Evolutionary conservation across 2,888 invertebrate genomes (phyloP).

Genomic region (Drosophila mayaguana): DNA sequence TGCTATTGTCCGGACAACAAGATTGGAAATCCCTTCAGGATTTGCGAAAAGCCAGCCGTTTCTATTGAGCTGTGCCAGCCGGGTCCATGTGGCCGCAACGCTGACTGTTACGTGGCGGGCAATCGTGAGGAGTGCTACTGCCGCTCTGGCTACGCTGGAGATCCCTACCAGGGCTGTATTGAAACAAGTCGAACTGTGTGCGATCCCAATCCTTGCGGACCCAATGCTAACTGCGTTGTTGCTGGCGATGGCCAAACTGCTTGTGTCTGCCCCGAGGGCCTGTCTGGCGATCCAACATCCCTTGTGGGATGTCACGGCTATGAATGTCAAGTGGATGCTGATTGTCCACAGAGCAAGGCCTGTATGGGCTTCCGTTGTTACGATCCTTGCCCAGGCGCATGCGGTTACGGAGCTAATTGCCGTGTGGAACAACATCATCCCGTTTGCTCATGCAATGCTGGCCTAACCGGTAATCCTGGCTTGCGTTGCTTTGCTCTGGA

Average conservation of each 20-base stretch:
- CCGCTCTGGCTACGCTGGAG: conserved; percentile 90
- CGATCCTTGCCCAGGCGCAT: conserved; percentile 93
- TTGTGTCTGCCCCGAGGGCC: conserved; percentile 91
- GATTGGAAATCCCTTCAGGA: conserved; percentile 93
- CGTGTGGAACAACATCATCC: conserved; percentile 92
- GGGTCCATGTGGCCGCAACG: conserved; percentile 92
- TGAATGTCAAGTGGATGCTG: conserved; percentile 92
- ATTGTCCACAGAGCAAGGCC: conserved; percentile 90
- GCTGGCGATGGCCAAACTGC: conserved; percentile 89
- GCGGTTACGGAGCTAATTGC: conserved; percentile 91
- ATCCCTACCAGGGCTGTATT: conserved; percentile 92
- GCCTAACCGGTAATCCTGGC: conserved; percentile 91
- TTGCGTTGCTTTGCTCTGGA: conserved; percentile 89
- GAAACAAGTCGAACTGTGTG: conserved; percentile 90
- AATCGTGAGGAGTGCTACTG: conserved; percentile 95
- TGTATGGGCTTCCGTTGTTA: conserved; percentile 93
- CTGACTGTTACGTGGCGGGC: conserved; percentile 93
- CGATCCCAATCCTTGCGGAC: conserved; percentile 92
- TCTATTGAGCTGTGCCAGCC: conserved; percentile 90
- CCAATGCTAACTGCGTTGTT: conserved; percentile 90
- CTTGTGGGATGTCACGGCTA: conserved; percentile 90
- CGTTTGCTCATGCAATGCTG: conserved; percentile 90
- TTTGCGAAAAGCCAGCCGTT: conserved; percentile 88
- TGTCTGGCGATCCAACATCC: conserved; percentile 91
- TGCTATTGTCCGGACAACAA: conserved; percentile 94